Conservation (phyloP, 2,113 vertebrate genomes). For the Hippocampus guttulatus region DNA sequence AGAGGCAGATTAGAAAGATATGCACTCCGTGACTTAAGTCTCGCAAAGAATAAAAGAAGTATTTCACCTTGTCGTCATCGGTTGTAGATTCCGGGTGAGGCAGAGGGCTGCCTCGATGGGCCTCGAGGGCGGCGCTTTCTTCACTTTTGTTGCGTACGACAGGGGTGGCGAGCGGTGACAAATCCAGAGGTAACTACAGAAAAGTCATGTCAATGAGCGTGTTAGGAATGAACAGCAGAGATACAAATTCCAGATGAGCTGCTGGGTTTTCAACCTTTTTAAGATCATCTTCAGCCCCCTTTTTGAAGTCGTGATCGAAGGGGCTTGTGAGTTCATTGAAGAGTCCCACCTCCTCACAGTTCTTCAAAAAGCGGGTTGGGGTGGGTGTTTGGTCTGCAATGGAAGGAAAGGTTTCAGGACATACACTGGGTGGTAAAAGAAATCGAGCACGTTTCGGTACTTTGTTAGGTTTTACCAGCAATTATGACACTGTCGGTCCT, state of each 20-base stretch:
- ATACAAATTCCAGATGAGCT: neutral
- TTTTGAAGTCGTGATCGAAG: conserved; percentile 99
- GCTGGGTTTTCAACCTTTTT: conserved; percentile 82
- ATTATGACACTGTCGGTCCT: conserved; percentile 97
- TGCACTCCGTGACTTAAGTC: neutral
- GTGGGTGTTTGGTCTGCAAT: conserved; percentile 96
- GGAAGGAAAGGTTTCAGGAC: conserved; percentile 32
- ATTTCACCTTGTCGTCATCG: conserved; percentile 87
- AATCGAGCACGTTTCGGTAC: neutral
- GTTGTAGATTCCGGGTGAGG: conserved; percentile 97
- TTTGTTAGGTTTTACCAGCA: conserved; percentile 80
- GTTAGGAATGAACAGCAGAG: neutral
- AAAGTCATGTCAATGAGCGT: conserved; percentile 14
- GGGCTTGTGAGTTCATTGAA: conserved; percentile 98
- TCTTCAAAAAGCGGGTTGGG: conserved; percentile 96
- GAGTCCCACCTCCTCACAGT: conserved; percentile 98
- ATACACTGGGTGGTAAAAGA: neutral
- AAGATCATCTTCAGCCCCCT: conserved; percentile 91
- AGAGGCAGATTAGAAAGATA: neutral
- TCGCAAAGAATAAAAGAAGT: neutral
- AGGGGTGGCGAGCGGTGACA: conserved; percentile 94
- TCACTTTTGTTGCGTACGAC: conserved; percentile 94
- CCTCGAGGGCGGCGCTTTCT: conserved; percentile 80
- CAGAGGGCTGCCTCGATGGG: conserved; percentile 90
- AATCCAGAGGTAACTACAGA: conserved; percentile 89